Evolutionary conservation across 2,888 invertebrate genomes (phyloP).

Genomic region (Ennomos quercinarius): DNA sequence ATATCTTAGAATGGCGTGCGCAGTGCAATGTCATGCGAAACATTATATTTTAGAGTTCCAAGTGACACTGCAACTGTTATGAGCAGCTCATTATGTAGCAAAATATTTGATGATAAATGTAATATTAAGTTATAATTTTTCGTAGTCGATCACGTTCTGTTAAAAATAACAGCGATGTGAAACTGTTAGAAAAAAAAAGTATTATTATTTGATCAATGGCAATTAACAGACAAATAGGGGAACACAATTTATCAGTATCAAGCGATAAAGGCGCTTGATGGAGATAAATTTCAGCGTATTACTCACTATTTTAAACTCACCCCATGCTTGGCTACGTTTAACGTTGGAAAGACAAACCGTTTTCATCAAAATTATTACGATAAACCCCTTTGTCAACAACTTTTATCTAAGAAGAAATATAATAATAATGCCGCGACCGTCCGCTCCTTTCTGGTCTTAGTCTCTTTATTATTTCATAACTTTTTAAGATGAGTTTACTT

Average conservation of each 20-base stretch:
- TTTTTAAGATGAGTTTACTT: conserved; percentile 31
- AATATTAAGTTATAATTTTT: no score
- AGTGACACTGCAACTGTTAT: no score
- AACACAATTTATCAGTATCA: conserved; percentile 64
- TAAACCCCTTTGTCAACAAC: conserved; percentile 55
- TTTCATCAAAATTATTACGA: conserved; percentile 56
- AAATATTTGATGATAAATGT: no score
- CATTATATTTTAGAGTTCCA: no score
- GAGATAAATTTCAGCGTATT: conserved; percentile 65
- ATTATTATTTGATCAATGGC: conserved; percentile 7
- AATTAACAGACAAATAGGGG: conserved; percentile 12
- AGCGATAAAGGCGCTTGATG: conserved; percentile 59
- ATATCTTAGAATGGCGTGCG: no score
- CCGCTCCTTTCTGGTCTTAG: conserved; percentile 38
- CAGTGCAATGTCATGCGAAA: no score
- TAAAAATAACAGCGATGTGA: no score
- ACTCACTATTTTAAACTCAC: conserved; percentile 57
- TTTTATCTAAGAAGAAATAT: conserved; percentile 51
- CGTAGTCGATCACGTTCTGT: no score
- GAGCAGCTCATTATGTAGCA: no score
- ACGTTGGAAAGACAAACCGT: conserved; percentile 49
- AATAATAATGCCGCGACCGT: conserved; percentile 47
- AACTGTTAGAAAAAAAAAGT: conserved; percentile 1
- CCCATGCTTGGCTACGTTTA: conserved; percentile 35
- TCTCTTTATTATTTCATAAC: conserved; percentile 38